Evolutionary conservation across 2,888 invertebrate genomes (phyloP).

Genomic region (Celastrina argiolus): DNA sequence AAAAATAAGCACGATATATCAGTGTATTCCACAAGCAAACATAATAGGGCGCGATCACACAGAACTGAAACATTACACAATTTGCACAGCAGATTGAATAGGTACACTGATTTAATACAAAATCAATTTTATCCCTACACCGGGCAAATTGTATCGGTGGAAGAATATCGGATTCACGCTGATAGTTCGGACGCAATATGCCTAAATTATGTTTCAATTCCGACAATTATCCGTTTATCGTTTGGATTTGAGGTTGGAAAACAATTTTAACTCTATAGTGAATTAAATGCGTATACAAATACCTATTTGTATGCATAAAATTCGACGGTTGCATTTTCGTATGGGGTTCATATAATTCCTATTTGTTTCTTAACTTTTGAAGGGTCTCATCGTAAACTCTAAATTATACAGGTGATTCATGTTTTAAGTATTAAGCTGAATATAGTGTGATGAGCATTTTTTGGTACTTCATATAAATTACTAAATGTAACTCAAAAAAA

Average conservation of each 20-base stretch:
- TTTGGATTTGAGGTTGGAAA: background rate
- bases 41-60: slow-evolving; percentile 13
- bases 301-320: background rate
- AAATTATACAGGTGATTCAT: too few relatives aligned
- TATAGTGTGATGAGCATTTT: too few relatives aligned
- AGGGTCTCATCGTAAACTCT: too few relatives aligned
- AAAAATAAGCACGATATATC: background rate
- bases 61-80: slow-evolving; percentile 21
- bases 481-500: too few relatives aligned
- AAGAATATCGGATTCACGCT: background rate
- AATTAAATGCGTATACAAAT: background rate
- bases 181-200: slow-evolving; percentile 1
- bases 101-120: slow-evolving; percentile 22
- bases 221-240: slow-evolving; percentile 26
- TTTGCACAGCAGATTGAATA: slow-evolving; percentile 21
- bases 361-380: too few relatives aligned
- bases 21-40: background rate
- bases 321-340: too few relatives aligned
- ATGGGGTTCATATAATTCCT: too few relatives aligned
- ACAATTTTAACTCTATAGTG: background rate
- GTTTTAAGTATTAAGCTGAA: too few relatives aligned
- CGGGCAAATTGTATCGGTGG: too few relatives aligned
- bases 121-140: slow-evolving; percentile 25
- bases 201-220: slow-evolving; percentile 27
- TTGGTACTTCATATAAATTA: too few relatives aligned